A percentile compares a stretch with the other conserved stretches of the same genome.
These are phyloP conservation scores for Lithosia quadra DNA, from an alignment of 2,888 invertebrate species.

Conservation along the genomic window DNA sequence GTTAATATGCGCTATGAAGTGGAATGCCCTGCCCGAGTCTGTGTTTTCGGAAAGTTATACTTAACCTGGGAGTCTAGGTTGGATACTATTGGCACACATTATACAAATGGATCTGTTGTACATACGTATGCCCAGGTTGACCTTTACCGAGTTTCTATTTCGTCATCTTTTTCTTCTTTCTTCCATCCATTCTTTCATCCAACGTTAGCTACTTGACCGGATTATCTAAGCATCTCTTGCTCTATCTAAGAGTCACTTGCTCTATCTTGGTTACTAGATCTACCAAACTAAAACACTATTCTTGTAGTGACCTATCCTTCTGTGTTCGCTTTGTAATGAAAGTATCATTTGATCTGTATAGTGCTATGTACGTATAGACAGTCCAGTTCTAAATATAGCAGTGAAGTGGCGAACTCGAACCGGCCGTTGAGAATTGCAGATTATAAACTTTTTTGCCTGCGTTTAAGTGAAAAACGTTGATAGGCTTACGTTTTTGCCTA, in stretches of 20 bases:
- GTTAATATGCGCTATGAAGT: no score
- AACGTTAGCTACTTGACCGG: no score
- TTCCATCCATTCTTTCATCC: no score
- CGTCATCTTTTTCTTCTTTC: no score
- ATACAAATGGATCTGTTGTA: no score
- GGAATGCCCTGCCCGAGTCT: no score
- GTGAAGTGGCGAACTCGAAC: constrained; percentile 41
- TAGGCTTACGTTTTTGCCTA: background rate
- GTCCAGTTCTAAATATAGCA: constrained; percentile 51
- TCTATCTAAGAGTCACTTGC: no score
- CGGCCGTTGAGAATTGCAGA: constrained; percentile 44
- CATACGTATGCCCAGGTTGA: no score
- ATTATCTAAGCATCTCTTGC: background rate
- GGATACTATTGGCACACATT: no score
- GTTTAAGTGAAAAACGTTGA: constrained; percentile 30
- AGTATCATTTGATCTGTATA: constrained; percentile 50
- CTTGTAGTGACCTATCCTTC: constrained; percentile 27
- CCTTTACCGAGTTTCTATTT: no score
- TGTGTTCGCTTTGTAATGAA: constrained; percentile 18
- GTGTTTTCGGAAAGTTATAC: no score
- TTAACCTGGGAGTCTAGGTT: no score
- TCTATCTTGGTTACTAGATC: background rate
- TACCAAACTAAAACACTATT: background rate
- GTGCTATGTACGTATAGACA: constrained; percentile 38
- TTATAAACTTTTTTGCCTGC: constrained; percentile 44